A percentile compares a stretch with the other conserved stretches of the same genome.
Conservation (phyloP, 1,140 invertebrate species). For the Magallana ariakensis region DNA sequence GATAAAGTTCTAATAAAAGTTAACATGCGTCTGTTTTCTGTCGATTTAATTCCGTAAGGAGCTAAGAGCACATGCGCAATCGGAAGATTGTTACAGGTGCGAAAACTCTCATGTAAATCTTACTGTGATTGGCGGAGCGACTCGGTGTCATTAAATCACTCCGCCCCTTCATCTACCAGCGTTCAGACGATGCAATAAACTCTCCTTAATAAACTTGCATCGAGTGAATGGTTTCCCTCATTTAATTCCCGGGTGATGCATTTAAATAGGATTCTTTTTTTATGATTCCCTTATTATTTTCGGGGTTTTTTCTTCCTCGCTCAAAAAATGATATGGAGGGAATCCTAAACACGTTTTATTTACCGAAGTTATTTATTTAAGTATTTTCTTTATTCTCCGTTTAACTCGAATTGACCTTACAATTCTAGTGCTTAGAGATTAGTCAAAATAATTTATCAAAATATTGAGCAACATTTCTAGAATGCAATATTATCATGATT, state of each 20-base stretch:
- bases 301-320: background rate
- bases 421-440: background rate
- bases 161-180: conserved; percentile 24
- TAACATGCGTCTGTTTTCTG: conserved; percentile 43
- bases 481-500: background rate
- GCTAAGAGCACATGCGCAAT: conserved; percentile 45
- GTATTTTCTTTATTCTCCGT: background rate
- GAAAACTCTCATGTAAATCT: conserved; percentile 43
- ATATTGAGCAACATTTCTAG: background rate
- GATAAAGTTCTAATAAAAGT: conserved; percentile 44
- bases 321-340: background rate
- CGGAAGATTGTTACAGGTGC: conserved; percentile 47
- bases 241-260: conserved; percentile 11
- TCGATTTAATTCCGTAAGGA: conserved; percentile 40
- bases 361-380: background rate
- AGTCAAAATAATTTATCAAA: conserved; percentile 9
- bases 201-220: conserved; percentile 1
- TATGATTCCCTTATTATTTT: conserved; percentile 20
- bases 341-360: background rate
- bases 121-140: conserved; percentile 45
- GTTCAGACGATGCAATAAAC: background rate
- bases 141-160: conserved; percentile 45
- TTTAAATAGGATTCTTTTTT: background rate
- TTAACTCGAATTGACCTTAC: background rate
- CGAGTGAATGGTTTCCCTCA: conserved; percentile 22